Base-by-base conservation (phyloP, 2,888 invertebrate genomes). In the Sylvicola cinctus region DNA sequence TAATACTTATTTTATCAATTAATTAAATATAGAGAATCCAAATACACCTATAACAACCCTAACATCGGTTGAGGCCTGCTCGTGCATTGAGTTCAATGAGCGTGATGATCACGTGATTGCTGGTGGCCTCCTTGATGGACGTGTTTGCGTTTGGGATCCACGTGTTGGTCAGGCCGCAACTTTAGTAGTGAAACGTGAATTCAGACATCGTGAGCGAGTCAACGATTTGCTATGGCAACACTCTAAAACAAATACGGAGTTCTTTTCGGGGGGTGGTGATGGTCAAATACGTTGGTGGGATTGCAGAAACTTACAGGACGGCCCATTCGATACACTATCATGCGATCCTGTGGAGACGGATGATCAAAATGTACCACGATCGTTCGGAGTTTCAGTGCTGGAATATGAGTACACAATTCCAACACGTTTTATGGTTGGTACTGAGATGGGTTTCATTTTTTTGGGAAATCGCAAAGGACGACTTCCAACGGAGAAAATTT, bases 221-320 rank as follows among this genome's bases (percentile, higher is more conserved):
- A 69, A 78, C 36, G 75, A 78, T 41, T 70, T 87, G 2, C 62
- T 84, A 5, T 95, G 93, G 79, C 79, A 90, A 17, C 80, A 85
- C 49, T 88, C 90, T 0, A 95, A 95, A 62, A 78, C 81, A 2
- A 87, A 88, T 20, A 77, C 83, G 0, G 93, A 95, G 53, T 91
- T 91, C 52, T 90, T 93, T 58, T 84, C 88, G 0, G 70, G 83
- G 0, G 84, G 90, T 0, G 74, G 79, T 17, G 93, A 95, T 53
- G 91, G 93, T 10, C 78, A 80, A 57, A 71, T 78, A 8, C 31
- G 14, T 40, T 77, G 76, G 69, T 79, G 79, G 78, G 78, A 79
- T 54, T 61, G 60, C 5, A 58, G 78, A 29, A 67, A 75, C 44
- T 54, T 78, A 37, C n/a, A n/a, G 70, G 58, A 62, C 2, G 58